Conservation (phyloP, 2,888 invertebrate genomes). For the Keiferia lycopersicella region DNA sequence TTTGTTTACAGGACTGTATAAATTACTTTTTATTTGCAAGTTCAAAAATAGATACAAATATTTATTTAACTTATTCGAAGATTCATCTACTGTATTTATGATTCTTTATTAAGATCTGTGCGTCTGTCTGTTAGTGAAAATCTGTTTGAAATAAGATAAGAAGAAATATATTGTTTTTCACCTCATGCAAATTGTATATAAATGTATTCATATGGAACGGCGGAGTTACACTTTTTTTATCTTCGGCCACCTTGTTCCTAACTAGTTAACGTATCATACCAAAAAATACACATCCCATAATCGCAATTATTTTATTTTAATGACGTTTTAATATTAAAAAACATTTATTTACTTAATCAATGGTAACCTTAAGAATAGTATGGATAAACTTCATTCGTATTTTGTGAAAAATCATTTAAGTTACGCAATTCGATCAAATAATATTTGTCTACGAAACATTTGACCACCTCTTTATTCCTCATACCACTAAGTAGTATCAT, state of each 20-base stretch:
- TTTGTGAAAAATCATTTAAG: too few species aligned
- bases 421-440: neutral
- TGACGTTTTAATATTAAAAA: too few species aligned
- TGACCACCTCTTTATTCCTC: neutral
- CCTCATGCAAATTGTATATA: neutral
- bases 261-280: too few species aligned
- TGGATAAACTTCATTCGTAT: too few species aligned
- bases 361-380: too few species aligned
- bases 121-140: neutral
- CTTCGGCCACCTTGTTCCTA: neutral
- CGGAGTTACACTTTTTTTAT: neutral
- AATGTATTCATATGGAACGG: constrained; percentile 6
- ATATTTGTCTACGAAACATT: neutral
- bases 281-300: too few species aligned
- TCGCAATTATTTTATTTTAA: too few species aligned
- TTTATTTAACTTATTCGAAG: neutral
- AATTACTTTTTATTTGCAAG: neutral
- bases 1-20: neutral
- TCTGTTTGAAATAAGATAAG: neutral
- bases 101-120: neutral
- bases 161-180: neutral
- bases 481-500: too few species aligned
- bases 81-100: neutral
- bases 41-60: neutral
- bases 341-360: too few species aligned